A percentile compares a stretch with the other conserved stretches of the same genome.
Evolutionary conservation across 2,888 invertebrate species (phyloP).

Genomic region (Phorcus lineatus): DNA sequence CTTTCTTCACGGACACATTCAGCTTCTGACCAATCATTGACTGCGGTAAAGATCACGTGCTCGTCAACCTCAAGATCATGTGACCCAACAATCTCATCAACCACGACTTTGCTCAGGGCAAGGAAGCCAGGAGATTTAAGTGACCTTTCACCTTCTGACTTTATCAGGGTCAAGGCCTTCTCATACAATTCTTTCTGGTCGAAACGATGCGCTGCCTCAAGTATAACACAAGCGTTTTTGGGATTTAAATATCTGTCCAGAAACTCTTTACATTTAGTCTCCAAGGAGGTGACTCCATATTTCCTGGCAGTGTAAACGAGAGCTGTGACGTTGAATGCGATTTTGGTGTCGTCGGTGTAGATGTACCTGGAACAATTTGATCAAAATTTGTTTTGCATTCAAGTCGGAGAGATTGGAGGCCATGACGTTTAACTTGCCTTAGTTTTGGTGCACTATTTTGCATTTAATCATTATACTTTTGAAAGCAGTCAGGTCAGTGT

Average conservation of each 20-base stretch:
- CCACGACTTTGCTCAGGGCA: background rate
- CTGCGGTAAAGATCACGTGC: background rate
- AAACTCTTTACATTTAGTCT: background rate
- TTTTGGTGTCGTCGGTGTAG: background rate
- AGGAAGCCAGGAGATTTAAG: background rate
- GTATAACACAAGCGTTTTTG: background rate
- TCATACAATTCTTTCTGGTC: background rate
- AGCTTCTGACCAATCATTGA: background rate
- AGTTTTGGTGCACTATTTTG: too few species aligned
- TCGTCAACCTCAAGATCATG: background rate
- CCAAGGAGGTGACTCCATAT: background rate
- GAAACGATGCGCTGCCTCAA: background rate
- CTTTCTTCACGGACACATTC: background rate
- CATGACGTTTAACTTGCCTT: too few species aligned
- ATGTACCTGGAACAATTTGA: background rate
- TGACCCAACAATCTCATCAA: background rate
- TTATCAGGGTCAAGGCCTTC: background rate
- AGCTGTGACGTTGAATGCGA: background rate
- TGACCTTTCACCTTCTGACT: background rate
- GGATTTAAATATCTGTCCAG: background rate
- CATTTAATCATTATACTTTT: too few species aligned
- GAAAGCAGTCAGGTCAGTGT: too few species aligned
- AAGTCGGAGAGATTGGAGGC: too few species aligned
- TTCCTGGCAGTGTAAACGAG: background rate
- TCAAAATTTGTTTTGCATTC: too few species aligned